These are phyloP conservation scores for Cotesia congregata DNA, from an alignment of 2,888 invertebrate genomes.

Conservation along the genomic window DNA sequence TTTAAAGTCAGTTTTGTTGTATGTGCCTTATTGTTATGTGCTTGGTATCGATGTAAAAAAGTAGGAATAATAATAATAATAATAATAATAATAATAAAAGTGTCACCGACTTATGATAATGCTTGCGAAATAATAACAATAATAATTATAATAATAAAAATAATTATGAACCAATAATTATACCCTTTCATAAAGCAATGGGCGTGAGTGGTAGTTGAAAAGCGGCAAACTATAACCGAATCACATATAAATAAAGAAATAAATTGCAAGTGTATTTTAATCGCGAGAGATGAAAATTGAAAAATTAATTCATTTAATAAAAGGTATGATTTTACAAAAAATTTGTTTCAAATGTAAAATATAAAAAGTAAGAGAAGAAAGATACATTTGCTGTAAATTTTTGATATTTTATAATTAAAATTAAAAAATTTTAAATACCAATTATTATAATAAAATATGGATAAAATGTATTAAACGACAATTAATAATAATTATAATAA, in stretches of 20 bases:
- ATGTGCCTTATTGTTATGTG: constrained; percentile 51
- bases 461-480: constrained; percentile 13
- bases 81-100: constrained; percentile 30
- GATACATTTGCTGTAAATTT: neutral
- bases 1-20: constrained; percentile 43
- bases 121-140: constrained; percentile 64
- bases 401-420: neutral
- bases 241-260: constrained; percentile 20
- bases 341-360: neutral
- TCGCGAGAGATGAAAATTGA: neutral
- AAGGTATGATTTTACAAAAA: neutral
- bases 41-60: constrained; percentile 48
- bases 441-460: neutral
- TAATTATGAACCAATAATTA: constrained; percentile 18
- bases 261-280: constrained; percentile 21
- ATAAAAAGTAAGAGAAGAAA: neutral
- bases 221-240: constrained; percentile 39
- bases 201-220: constrained; percentile 42
- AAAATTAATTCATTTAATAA: neutral
- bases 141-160: constrained; percentile 48
- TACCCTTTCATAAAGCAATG: constrained; percentile 54
- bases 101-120: constrained; percentile 65
- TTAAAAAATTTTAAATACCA: neutral
- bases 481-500: constrained; percentile 20
- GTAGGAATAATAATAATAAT: constrained; percentile 26